These are phyloP conservation scores for Alexandromys fortis DNA, from an alignment of 2,113 vertebrate genomes.

Conservation along the genomic window DNA sequence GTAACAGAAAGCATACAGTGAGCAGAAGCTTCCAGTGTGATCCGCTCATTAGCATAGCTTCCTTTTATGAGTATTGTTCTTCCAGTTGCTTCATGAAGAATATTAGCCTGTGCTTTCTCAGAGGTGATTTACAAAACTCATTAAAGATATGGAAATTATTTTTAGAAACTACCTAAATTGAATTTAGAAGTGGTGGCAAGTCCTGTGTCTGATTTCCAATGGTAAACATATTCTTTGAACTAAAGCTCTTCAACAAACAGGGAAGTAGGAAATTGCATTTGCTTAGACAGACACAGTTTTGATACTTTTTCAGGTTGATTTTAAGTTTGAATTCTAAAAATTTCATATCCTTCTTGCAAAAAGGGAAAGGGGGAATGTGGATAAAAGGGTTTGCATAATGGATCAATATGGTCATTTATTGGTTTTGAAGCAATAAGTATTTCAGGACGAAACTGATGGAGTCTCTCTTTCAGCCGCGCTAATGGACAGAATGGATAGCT, in stretches of 20 bases:
- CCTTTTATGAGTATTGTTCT: constrained; percentile 69
- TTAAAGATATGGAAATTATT: constrained; percentile 78
- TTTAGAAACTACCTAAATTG: constrained; percentile 73
- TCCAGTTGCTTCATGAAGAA: constrained; percentile 59
- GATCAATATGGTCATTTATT: background rate
- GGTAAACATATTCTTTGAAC: constrained; percentile 30
- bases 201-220: constrained; percentile 61
- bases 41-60: constrained; percentile 71
- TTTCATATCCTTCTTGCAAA: background rate
- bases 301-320: background rate
- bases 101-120: constrained; percentile 70
- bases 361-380: background rate
- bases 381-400: background rate
- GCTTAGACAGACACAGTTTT: constrained; percentile 25
- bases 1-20: constrained; percentile 59
- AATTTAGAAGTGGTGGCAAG: constrained; percentile 67
- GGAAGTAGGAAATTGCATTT: constrained; percentile 36
- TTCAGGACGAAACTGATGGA: background rate
- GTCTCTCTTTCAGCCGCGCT: background rate
- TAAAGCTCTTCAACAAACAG: constrained; percentile 63
- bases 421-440: background rate
- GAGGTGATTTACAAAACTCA: constrained; percentile 78
- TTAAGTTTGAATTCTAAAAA: constrained; percentile 46
- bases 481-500: background rate
- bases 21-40: constrained; percentile 73